Conservation (phyloP, 2,888 invertebrate species). For the Zelleria hepariella region DNA sequence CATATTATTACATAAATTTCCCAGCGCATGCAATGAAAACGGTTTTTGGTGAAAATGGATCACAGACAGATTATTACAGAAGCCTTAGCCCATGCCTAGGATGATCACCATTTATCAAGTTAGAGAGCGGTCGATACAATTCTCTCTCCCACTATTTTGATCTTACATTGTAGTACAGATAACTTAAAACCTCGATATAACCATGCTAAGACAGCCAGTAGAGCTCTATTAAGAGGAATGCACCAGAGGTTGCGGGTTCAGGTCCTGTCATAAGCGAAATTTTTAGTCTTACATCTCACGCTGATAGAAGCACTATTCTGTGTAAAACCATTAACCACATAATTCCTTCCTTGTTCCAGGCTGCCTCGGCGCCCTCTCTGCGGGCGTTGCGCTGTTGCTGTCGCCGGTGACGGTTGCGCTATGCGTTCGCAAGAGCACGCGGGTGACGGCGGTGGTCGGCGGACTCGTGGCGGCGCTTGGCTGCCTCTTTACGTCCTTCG, state of each 20-base stretch:
- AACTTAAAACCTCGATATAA: no score
- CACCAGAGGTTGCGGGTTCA: background rate
- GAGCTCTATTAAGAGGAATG: slow-evolving; percentile 42
- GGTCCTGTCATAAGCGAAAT: background rate
- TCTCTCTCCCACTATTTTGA: no score
- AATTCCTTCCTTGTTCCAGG: slow-evolving; percentile 72
- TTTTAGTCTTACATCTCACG: no score
- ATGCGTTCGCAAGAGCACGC: slow-evolving; percentile 88
- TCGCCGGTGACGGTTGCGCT: slow-evolving; percentile 89
- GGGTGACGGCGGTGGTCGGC: slow-evolving; percentile 89
- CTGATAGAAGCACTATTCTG: background rate
- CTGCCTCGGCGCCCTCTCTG: slow-evolving; percentile 85
- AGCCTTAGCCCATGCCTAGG: no score
- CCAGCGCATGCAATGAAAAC: no score
- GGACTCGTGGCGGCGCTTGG: slow-evolving; percentile 89
- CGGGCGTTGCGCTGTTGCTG: slow-evolving; percentile 82
- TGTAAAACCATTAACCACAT: background rate
- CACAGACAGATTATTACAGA: no score
- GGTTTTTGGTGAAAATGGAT: no score
- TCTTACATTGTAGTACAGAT: no score
- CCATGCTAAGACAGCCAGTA: no score
- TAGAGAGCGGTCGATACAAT: no score
- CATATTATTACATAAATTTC: no score
- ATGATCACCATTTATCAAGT: no score
- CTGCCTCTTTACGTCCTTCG: slow-evolving; percentile 91